Percentiles rank a stretch among this genome's conserved stretches.
phyloP scores from a whole-genome alignment of 2,113 vertebrate species.

The Nymphicus hollandicus region DNA sequence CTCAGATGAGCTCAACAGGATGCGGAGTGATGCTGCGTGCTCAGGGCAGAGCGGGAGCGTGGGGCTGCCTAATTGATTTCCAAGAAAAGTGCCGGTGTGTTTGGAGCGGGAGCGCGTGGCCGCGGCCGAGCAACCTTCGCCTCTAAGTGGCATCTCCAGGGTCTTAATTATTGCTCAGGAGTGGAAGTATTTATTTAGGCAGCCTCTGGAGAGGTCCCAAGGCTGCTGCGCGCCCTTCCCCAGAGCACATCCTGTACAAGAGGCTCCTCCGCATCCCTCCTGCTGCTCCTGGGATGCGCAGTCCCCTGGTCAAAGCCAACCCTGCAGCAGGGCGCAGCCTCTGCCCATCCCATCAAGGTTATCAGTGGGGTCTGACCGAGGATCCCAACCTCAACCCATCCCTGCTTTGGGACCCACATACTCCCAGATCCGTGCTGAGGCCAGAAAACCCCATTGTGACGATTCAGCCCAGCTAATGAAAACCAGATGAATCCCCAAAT shows the following conservation, averaged over 20 bases:
- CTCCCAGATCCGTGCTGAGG: background rate
- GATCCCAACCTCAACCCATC: background rate
- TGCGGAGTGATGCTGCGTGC: background rate
- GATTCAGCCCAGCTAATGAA: background rate
- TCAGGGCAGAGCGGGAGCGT: background rate
- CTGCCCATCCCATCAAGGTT: background rate
- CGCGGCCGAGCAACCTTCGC: background rate
- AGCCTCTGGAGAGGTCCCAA: background rate
- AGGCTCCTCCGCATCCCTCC: background rate
- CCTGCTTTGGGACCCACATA: rapidly evolving
- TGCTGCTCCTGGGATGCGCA: background rate
- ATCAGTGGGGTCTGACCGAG: rapidly evolving
- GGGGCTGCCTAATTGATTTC: slow-evolving; percentile 43
- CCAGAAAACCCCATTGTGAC: background rate
- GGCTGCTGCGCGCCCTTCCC: background rate
- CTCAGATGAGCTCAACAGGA: slow-evolving; percentile 19
- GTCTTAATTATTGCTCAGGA: slow-evolving; percentile 36
- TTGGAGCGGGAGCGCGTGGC: slow-evolving; percentile 1
- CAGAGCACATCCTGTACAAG: background rate
- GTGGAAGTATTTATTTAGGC: slow-evolving; percentile 25
- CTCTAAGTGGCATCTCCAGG: background rate
- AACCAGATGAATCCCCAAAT: slow-evolving; percentile 20
- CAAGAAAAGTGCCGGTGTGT: slow-evolving; percentile 31
- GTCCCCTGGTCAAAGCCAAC: background rate
- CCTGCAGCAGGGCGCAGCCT: background rate